phyloP scores from a whole-genome alignment of 2,113 vertebrate species.

The Copsychus sechellarum region DNA sequence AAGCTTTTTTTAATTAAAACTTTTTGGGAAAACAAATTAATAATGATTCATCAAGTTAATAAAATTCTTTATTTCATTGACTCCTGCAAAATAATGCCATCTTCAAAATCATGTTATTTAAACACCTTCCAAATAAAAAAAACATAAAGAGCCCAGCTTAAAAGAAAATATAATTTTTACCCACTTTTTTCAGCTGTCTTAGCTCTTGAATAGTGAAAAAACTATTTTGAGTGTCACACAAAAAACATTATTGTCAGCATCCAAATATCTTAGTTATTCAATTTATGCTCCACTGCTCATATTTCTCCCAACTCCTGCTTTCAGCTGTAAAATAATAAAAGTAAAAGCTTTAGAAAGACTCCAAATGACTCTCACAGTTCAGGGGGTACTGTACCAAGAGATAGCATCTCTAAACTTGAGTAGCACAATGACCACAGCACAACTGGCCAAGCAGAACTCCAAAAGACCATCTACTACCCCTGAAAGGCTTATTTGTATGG shows the following conservation, averaged over 20 bases:
- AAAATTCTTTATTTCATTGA: neutral
- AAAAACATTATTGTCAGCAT: neutral
- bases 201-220: neutral
- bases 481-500: neutral
- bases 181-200: neutral
- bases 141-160: fast-evolving
- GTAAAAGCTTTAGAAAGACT: neutral
- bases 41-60: fast-evolving
- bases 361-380: neutral
- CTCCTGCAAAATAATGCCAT: neutral
- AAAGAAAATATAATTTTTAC: neutral
- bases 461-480: neutral
- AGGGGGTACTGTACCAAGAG: neutral
- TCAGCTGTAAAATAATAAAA: neutral
- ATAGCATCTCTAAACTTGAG: neutral
- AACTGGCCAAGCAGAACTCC: neutral
- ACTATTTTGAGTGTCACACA: neutral
- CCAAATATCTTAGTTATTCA: neutral
- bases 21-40: neutral
- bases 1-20: neutral
- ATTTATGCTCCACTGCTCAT: neutral
- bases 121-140: neutral
- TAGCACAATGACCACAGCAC: neutral
- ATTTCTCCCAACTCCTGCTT: neutral
- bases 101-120: neutral